A percentile compares a stretch with the other conserved stretches of the same genome.
phyloP scores from a whole-genome alignment of 2,888 invertebrate genomes.

The Acanthacorydalis orientalis region DNA sequence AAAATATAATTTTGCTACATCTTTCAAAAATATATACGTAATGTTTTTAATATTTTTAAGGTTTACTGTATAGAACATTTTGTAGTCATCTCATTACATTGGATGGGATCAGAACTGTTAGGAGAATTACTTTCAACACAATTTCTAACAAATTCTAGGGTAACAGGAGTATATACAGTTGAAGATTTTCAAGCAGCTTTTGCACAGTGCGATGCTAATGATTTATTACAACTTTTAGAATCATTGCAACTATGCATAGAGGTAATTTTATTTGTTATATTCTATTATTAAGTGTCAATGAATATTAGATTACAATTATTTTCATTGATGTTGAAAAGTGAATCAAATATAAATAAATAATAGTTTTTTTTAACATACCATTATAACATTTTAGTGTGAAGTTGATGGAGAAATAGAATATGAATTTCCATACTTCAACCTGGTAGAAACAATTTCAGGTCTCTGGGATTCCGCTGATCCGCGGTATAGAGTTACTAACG shows the following conservation, averaged over 20 bases:
- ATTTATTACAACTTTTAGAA: conserved; percentile 49
- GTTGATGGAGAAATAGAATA: conserved; percentile 54
- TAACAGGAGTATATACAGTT: conserved; percentile 50
- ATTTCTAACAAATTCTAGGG: conserved; percentile 31
- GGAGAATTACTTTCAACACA: conserved; percentile 45
- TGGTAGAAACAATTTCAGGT: conserved; percentile 46
- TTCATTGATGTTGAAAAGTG: background rate
- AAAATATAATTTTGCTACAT: background rate
- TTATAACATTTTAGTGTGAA: conserved; percentile 34
- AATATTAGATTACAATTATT: background rate
- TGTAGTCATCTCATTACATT: conserved; percentile 45
- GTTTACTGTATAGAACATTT: conserved; percentile 33
- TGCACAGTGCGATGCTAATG: conserved; percentile 50
- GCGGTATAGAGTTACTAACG: conserved; percentile 25
- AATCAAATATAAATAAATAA: background rate
- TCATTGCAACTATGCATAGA: conserved; percentile 51
- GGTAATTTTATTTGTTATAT: conserved; percentile 18
- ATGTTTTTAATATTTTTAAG: conserved; percentile 11
- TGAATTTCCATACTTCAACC: conserved; percentile 57
- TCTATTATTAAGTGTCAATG: background rate
- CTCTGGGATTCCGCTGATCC: conserved; percentile 44
- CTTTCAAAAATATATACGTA: too few relatives aligned
- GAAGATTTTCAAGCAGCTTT: conserved; percentile 58
- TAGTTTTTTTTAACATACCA: background rate
- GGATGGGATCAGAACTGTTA: conserved; percentile 49